phyloP scores from a whole-genome alignment of 2,888 invertebrate genomes.

The Caenorhabditis sp. region DNA sequence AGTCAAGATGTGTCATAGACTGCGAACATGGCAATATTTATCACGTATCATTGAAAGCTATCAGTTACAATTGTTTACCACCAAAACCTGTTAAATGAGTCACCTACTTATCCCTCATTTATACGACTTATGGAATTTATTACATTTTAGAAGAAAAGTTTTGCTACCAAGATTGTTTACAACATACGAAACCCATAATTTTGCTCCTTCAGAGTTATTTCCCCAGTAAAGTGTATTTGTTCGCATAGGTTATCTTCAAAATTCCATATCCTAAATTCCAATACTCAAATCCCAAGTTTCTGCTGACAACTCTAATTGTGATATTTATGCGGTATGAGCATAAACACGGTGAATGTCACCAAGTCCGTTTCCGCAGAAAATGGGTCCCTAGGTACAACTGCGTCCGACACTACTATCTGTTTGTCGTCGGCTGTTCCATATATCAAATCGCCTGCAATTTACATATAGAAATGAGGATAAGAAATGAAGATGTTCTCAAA shows the following conservation, averaged over 20 bases:
- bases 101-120: too few species aligned
- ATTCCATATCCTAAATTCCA: too few species aligned
- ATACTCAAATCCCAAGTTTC: background rate
- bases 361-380: background rate
- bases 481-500: background rate
- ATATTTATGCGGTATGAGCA: constrained; percentile 13
- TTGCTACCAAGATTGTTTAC: too few species aligned
- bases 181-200: background rate
- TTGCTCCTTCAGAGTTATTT: background rate
- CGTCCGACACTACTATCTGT: background rate
- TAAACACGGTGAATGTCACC: constrained; percentile 22
- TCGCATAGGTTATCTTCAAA: too few species aligned
- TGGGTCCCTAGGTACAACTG: too few species aligned
- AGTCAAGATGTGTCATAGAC: constrained; percentile 3
- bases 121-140: too few species aligned
- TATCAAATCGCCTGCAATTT: background rate
- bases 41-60: constrained; percentile 19
- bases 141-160: too few species aligned
- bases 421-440: constrained; percentile 10
- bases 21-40: constrained; percentile 15
- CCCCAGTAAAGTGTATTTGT: background rate
- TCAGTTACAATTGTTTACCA: background rate
- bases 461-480: constrained; percentile 17
- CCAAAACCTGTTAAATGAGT: background rate
- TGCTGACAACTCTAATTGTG: background rate